Evolutionary conservation across 1,140 invertebrate species (phyloP).

Genomic region (Octopus bimaculoides): DNA sequence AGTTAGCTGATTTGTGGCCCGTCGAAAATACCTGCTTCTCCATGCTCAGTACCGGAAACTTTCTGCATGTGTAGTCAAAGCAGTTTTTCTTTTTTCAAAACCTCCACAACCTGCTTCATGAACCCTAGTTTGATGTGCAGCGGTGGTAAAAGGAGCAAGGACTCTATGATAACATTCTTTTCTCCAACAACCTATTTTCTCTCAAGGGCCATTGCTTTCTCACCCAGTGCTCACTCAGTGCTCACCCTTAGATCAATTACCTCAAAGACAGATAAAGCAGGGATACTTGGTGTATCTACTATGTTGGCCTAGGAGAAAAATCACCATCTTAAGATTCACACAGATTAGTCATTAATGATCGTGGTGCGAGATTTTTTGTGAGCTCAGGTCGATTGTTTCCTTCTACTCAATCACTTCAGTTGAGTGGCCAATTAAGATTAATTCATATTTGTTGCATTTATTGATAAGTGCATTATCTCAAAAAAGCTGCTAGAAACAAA

Average conservation of each 20-base stretch:
- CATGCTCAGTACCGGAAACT: too few species aligned
- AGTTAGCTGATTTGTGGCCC: neutral
- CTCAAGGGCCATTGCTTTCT: neutral
- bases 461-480: neutral
- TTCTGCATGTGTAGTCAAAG: too few species aligned
- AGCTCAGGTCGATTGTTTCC: neutral
- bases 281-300: too few species aligned
- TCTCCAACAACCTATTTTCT: neutral
- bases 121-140: neutral
- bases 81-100: neutral
- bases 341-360: neutral
- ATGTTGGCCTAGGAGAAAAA: too few species aligned
- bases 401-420: neutral
- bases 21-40: neutral
- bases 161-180: too few species aligned
- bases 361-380: neutral
- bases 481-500: too few species aligned
- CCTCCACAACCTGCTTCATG: neutral
- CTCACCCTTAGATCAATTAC: too few species aligned
- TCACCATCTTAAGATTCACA: neutral
- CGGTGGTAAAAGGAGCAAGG: neutral
- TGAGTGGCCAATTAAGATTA: neutral
- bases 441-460: neutral
- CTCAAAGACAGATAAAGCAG: neutral
- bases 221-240: neutral